Base-by-base conservation (phyloP, 1,140 invertebrate genomes). In the Penaeus chinensis region DNA sequence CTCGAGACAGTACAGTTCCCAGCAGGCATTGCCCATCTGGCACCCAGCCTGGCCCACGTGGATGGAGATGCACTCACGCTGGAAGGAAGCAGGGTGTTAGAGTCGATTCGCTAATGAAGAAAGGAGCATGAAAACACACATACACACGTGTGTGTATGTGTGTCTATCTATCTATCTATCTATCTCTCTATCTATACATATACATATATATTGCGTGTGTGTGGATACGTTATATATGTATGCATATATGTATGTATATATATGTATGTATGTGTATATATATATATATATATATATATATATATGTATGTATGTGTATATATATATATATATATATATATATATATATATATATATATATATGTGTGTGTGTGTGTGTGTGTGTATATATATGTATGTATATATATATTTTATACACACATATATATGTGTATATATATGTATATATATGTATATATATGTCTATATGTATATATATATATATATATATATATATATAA, bases 11-110 rank as follows among this genome's bases (percentile, higher is more conserved):
- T 85, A 85, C 8, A 85, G 84, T 77, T 85, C 84, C 85, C 85
- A 87, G 78, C 85, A 87, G 78, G 85, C 85, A 74, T 87, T 87
- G 85, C 85, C 85, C 85, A 87, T 87, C 85, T 87, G 85, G 78
- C 78, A 81, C 27, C 85, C 85, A 24, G 85, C 85, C 85, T 87
- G 85, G 22, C 85, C 85, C 63, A 87, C 85, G 77, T 87, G 85
- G 85, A 87, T 87, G 20, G 85, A 87, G 79, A 87, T 82, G 60
- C 78, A 85, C 84, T 85, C 84, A 85, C 84, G 84, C 84, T 84
- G 71, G 19, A 24, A 32, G 24, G 54, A 60, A 78, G 54, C 27
- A 0, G 18, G 24, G 24, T 0, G 37, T 7, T 74, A 37, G 16
- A 2, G n/a, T 74, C 5, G 42, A 1, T 27, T 4, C 19, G 22